Evolutionary conservation across 2,888 invertebrate genomes (phyloP).

Genomic region (Dolichomitus sp.): DNA sequence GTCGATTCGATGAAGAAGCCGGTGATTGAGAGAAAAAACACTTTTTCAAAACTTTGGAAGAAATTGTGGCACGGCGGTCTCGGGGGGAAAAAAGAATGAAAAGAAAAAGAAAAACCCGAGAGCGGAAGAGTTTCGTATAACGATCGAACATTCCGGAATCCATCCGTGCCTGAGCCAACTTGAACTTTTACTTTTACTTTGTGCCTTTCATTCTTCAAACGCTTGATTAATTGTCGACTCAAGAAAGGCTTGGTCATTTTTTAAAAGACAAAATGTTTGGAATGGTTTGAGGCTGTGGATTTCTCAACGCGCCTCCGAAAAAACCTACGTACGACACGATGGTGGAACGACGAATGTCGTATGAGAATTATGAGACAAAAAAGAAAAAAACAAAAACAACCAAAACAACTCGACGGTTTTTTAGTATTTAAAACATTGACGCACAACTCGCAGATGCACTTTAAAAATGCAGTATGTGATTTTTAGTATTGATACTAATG

Average conservation of each 20-base stretch:
- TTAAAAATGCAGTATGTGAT: slow-evolving; percentile 77
- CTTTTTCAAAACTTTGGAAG: slow-evolving; percentile 20
- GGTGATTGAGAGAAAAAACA: neutral
- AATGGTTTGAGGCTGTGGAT: slow-evolving; percentile 77
- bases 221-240: slow-evolving; percentile 59
- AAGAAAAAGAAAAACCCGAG: slow-evolving; percentile 7
- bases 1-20: slow-evolving; percentile 35
- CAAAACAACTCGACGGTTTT: slow-evolving; percentile 36
- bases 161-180: slow-evolving; percentile 76
- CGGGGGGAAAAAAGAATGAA: slow-evolving; percentile 18
- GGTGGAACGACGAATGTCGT: slow-evolving; percentile 17
- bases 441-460: slow-evolving; percentile 85
- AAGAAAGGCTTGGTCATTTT: slow-evolving; percentile 55
- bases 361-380: slow-evolving; percentile 1
- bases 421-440: slow-evolving; percentile 76
- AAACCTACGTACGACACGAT: slow-evolving; percentile 28
- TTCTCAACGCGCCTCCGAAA: slow-evolving; percentile 33
- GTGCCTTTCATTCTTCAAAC: slow-evolving; percentile 79
- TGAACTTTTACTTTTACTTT: slow-evolving; percentile 79
- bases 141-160: slow-evolving; percentile 33
- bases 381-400: slow-evolving; percentile 54
- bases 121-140: slow-evolving; percentile 22
- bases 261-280: slow-evolving; percentile 58
- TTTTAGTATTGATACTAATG: slow-evolving; percentile 69
- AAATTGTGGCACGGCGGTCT: slow-evolving; percentile 54